Evolutionary conservation across 2,888 invertebrate genomes (phyloP), one percentile per base, ranked within the genome.

Genomic region (Brachyopa scutellaris): DNA sequence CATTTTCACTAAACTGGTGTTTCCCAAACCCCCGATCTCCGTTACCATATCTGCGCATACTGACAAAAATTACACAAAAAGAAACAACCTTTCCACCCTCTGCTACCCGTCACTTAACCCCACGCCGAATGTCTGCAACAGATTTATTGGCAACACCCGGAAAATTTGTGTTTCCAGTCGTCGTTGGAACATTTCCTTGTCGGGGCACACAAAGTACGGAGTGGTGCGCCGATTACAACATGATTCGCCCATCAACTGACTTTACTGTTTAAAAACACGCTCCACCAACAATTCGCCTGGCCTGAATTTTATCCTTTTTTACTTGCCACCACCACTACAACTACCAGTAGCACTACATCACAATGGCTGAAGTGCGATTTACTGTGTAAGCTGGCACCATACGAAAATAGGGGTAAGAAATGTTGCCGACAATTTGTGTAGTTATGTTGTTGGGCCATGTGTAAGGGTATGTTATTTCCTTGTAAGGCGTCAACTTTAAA

Each of bases 181-280:
- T n/a, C n/a, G 40, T 61, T 40, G 40, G 49, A 70, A 61, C 59
- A 51, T 61, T 70, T 70, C 70, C 70, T 38, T 40, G 19, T 62
- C 23, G 13, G 40, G 36, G 17, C 8, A 2, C n/a, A 42, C 33
- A 42, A 31, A 26, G 11, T 17, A 19, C 21, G 23, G 59, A 49
- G 29, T 70, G 40, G 19, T 21, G 40, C 59, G 59, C 70, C 70
- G 70, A 70, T 70, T 70, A 70, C 70, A 59, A 70, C 70, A 61
- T 70, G 70, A 70, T 70, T 70, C 40, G 59, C 70, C 57, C 70
- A 70, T 70, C 70, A 70, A 70, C 21, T 17, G 59, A 59, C 40
- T 70, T 70, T 61, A 70, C 70, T 61, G 70, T 70, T 59, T 70
- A 70, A 70, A 70, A 70, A 61, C 70, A 70, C 70, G 70, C 70